Percentiles rank a stretch among this genome's conserved stretches.
Evolutionary conservation across 2,888 invertebrate genomes (phyloP).

Genomic region (Conchocele bisecta): DNA sequence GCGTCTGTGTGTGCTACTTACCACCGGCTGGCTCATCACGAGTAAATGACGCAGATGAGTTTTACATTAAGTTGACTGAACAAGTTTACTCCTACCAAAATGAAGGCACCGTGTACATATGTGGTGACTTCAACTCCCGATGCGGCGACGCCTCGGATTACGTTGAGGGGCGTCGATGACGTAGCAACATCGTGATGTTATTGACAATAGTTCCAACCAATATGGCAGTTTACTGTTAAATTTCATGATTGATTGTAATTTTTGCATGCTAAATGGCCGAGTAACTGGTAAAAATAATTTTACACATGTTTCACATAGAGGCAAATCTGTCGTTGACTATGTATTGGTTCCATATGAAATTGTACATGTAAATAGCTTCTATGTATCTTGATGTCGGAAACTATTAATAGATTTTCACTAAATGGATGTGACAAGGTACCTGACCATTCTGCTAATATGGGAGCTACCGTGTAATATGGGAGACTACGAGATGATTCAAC

Average conservation of each 20-base stretch:
- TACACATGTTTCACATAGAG: not conserved
- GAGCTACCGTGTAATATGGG: not conserved
- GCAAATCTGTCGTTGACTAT: slow-evolving; percentile 23
- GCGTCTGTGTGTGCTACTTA: no score
- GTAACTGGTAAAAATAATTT: slow-evolving; percentile 9
- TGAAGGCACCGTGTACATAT: slow-evolving; percentile 10
- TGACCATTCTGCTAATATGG: slow-evolving; percentile 16
- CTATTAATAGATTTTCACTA: not conserved
- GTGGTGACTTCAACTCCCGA: slow-evolving; percentile 4
- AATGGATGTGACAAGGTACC: slow-evolving; percentile 5
- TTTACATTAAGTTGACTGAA: no score
- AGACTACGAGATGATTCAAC: not conserved
- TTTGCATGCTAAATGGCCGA: slow-evolving; percentile 6
- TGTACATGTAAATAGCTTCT: not conserved
- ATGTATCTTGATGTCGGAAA: slow-evolving; percentile 11
- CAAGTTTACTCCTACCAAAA: slow-evolving; percentile 12
- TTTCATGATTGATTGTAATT: no score
- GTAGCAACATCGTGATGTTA: no score
- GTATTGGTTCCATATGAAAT: slow-evolving; percentile 8
- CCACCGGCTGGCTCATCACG: no score
- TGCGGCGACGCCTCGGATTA: slow-evolving; percentile 6
- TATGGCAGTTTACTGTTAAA: no score
- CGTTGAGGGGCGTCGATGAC: no score
- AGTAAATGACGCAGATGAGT: no score
- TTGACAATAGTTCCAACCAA: no score